phyloP scores from a whole-genome alignment of 2,113 vertebrate species.

The Hippocampus barbouri region DNA sequence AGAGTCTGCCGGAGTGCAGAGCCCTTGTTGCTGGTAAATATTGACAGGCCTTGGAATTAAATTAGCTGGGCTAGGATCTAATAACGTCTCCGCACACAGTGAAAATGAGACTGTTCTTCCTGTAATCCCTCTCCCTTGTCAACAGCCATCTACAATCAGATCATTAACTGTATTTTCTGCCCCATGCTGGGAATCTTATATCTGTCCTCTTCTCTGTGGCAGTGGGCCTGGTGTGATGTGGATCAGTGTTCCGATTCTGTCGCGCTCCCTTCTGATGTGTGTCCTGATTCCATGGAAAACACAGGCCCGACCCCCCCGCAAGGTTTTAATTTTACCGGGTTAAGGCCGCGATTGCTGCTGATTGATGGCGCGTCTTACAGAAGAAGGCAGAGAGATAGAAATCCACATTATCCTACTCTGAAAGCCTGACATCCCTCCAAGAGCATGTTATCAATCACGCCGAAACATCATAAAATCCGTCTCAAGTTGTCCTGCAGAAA shows the following conservation, averaged over 20 bases:
- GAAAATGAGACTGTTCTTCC: constrained; percentile 68
- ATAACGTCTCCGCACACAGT: constrained; percentile 60
- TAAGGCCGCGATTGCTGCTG: constrained; percentile 61
- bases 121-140: constrained; percentile 65
- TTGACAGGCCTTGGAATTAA: constrained; percentile 64
- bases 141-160: constrained; percentile 52
- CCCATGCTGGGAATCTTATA: constrained; percentile 37
- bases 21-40: constrained; percentile 67
- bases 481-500: constrained; percentile 68
- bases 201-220: constrained; percentile 23
- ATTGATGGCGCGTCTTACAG: constrained; percentile 69
- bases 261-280: constrained; percentile 47
- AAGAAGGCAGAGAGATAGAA: constrained; percentile 72
- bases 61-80: constrained; percentile 66
- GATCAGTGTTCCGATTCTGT: constrained; percentile 63
- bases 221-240: constrained; percentile 37
- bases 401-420: constrained; percentile 72
- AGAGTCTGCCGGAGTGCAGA: constrained; percentile 29
- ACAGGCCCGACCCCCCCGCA: constrained; percentile 31
- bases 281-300: constrained; percentile 46
- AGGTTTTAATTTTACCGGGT: constrained; percentile 73
- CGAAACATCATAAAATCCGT: constrained; percentile 70
- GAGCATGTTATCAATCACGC: constrained; percentile 72
- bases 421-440: constrained; percentile 69
- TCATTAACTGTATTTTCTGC: constrained; percentile 59